phyloP scores from a whole-genome alignment of 2,888 invertebrate species.

The Apodemia zela region DNA sequence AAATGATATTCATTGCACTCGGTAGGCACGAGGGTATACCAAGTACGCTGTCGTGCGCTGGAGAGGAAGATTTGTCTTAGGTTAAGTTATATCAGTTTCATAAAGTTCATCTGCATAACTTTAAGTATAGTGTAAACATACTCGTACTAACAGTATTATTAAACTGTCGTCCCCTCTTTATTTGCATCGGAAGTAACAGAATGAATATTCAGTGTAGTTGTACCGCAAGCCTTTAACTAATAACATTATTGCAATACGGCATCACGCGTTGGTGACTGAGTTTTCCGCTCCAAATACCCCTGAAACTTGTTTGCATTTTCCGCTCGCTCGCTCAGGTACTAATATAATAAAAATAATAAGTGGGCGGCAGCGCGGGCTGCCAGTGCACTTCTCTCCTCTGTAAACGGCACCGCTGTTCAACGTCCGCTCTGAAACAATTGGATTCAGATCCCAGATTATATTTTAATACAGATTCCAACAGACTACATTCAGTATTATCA shows the following conservation, averaged over 20 bases:
- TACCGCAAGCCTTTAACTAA: not conserved
- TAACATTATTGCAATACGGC: not conserved
- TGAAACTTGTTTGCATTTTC: not conserved
- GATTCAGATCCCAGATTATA: not conserved
- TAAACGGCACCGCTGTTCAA: not conserved
- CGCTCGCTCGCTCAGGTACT: not conserved
- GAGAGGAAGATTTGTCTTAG: too few species aligned
- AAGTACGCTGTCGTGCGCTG: too few species aligned
- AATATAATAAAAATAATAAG: conserved; percentile 6
- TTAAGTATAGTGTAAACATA: too few species aligned
- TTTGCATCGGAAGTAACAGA: too few species aligned
- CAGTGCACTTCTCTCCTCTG: not conserved
- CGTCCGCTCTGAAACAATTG: not conserved
- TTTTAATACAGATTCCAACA: not conserved
- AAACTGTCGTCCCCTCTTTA: too few species aligned
- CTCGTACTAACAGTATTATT: too few species aligned
- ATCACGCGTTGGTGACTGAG: not conserved
- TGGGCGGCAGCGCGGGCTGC: not conserved
- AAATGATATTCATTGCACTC: too few species aligned
- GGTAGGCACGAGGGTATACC: too few species aligned
- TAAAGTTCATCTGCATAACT: too few species aligned
- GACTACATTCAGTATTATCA: not conserved
- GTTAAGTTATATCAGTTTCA: too few species aligned
- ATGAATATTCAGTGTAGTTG: too few species aligned
- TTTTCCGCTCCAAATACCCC: conserved; percentile 3